phyloP scores from a whole-genome alignment of 1,140 invertebrate genomes.

The Drosophila nasuta region DNA sequence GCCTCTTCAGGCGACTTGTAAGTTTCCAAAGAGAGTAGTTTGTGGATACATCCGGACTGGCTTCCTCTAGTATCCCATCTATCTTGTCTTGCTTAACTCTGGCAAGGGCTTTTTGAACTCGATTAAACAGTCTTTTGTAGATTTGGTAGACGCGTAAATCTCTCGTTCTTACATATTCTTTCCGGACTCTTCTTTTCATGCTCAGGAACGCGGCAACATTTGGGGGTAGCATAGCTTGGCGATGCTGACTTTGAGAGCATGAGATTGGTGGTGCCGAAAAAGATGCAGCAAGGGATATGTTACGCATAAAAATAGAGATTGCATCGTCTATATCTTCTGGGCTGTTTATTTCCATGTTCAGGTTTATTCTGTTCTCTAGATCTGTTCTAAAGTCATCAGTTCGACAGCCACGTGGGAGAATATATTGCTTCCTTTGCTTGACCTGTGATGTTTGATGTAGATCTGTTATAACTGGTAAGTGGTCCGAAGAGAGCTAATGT shows the following conservation, averaged over 20 bases:
- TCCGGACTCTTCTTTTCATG: no score
- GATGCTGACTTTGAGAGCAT: not conserved
- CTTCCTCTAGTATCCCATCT: conserved; percentile 16
- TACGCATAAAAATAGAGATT: conserved; percentile 4
- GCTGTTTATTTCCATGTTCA: no score
- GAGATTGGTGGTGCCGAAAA: not conserved
- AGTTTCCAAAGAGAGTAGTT: conserved; percentile 23
- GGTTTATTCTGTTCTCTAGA: no score
- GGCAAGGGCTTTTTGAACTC: conserved; percentile 1
- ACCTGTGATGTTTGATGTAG: no score
- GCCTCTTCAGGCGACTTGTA: conserved; percentile 15
- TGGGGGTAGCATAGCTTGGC: not conserved
- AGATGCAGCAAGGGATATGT: conserved; percentile 9
- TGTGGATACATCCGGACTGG: conserved; percentile 3
- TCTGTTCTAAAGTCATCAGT: no score
- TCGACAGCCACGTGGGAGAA: no score
- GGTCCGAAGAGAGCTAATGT: no score
- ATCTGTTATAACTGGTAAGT: no score
- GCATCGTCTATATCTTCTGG: not conserved
- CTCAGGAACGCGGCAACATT: no score
- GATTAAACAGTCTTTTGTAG: conserved; percentile 25
- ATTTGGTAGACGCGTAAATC: conserved; percentile 19
- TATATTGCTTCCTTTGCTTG: no score
- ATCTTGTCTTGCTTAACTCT: conserved; percentile 13
- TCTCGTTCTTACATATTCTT: conserved; percentile 22